Evolutionary conservation across 2,113 vertebrate genomes (phyloP), one percentile per base, ranked within the genome.

Genomic region (Phainopepla nitens): DNA sequence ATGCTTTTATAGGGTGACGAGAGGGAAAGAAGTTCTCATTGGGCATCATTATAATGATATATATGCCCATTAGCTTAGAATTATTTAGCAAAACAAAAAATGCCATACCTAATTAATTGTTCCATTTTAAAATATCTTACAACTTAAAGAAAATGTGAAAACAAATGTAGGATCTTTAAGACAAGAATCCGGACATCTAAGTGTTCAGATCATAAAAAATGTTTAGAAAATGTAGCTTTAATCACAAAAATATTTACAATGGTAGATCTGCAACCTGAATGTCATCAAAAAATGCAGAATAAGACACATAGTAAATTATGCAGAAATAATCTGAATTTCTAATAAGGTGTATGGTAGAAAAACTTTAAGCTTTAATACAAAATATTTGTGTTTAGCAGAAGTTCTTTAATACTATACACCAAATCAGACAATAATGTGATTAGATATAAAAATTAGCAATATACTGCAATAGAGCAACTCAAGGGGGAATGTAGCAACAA

Each of bases 271-370:
- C 3, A 78, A 44, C 18, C 35, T 71, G 31, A 18, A 27, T 6
- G 2, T 33, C 15, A 91, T 42, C 3, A 4, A 69, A 42, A 92
- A 95, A 90, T 49, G 23, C 64, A 65, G 33, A 91, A 68, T 58
- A 20, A 83, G 47, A 42, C 10, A 36, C 72, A 65, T 28, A 18
- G 8, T 41, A 93, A 93, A 57, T 75, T 61, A 75, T 41, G 77
- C 49, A 60, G 80, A 79, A 96, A 87, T 53, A 58, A 93, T 60
- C 35, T 76, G 51, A 92, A 89, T 95, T 95, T 95, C 50, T 92
- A 82, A 89, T 93, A 49, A 86, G 18, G 49, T 75, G 14, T n/a
- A 53, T 68, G 33, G 76, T 12, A 87, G 49, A 19, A 70, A 15
- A 86, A 54, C 47, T 57, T 85, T 45, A 62, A 66, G 8, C 14